Evolutionary conservation across 2,888 invertebrate genomes (phyloP), one percentile per base, ranked within the genome.

Genomic region (Panzeria rudis): DNA sequence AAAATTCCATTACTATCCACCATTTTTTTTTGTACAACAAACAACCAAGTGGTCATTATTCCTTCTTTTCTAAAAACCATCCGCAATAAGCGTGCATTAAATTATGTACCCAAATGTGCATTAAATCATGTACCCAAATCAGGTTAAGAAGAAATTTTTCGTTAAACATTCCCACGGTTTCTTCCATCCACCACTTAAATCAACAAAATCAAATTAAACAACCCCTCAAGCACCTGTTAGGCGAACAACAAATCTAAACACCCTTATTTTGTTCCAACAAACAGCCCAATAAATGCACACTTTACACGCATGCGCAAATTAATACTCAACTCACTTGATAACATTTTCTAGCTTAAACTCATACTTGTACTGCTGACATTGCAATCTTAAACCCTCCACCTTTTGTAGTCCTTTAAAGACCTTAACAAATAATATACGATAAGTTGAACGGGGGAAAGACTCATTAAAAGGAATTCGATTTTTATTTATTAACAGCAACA

Each of bases 101-200:
- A 75, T 73, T 81, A 78, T 75, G 69, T 44, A 73, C n/a, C 29
- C 29, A 29, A 29, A 77, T 81, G 78, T 75, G 69, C 52, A 73
- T 62, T 47, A 59, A 61, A 62, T 59, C 50, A 54, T 17, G 41
- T 35, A 50, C 41, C n/a, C 25, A 73, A 50, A 52, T 23, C 32
- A 50, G 9, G 20, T 25, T 52, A 13, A 11, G 3, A 25, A 23
- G 5, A 2, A 61, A 61, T 59, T 7, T 9, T 59, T 9, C 3
- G 0, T 23, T 69, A 72, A 80, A 77, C 79, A 52, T 86, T 86
- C 86, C 82, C 86, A 86, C 86, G 86, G 47, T 86, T 75, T 17
- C 32, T 71, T 23, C 41, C 23, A 54, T 9, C 64, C 38, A 72
- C 9, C 56, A 66, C 15, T 47, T 35, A 29, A 35, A 41, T 50